Percentiles rank a stretch among this genome's conserved stretches.
phyloP scores from a whole-genome alignment of 2,888 invertebrate species.

The Cephus spinipes region DNA sequence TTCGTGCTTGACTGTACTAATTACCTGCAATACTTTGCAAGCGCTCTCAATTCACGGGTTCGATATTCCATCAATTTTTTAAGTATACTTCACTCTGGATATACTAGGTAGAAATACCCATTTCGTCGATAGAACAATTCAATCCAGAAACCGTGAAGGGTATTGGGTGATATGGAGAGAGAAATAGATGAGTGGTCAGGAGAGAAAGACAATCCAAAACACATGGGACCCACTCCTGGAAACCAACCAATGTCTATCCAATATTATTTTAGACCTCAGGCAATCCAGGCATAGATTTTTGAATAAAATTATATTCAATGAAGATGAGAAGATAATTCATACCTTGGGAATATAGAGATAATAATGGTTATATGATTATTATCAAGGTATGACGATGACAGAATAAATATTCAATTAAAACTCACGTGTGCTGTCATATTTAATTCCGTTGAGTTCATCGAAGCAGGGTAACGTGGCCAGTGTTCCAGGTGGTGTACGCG shows the following conservation, averaged over 20 bases:
- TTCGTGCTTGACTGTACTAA: background rate
- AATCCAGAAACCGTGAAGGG: background rate
- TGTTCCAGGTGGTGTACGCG: slow-evolving; percentile 78
- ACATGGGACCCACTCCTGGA: background rate
- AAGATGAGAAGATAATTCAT: background rate
- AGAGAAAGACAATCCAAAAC: background rate
- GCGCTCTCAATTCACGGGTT: background rate
- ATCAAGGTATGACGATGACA: too few species aligned
- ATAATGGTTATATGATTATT: background rate
- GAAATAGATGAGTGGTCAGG: background rate
- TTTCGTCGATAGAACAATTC: background rate
- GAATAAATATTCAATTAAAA: slow-evolving; percentile 49
- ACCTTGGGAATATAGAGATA: background rate
- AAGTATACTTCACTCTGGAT: background rate
- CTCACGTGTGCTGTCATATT: slow-evolving; percentile 88
- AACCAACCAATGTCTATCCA: background rate
- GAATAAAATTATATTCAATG: background rate
- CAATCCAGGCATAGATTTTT: background rate
- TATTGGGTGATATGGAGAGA: background rate
- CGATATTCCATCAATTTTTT: background rate
- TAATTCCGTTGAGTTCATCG: slow-evolving; percentile 80
- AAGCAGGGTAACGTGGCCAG: slow-evolving; percentile 82
- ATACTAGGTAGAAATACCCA: background rate
- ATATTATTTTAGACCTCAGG: background rate
- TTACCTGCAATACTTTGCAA: background rate